Percentiles rank a stretch among this genome's conserved stretches.
phyloP scores from a whole-genome alignment of 2,888 invertebrate genomes.

The Camponotus fellah region DNA sequence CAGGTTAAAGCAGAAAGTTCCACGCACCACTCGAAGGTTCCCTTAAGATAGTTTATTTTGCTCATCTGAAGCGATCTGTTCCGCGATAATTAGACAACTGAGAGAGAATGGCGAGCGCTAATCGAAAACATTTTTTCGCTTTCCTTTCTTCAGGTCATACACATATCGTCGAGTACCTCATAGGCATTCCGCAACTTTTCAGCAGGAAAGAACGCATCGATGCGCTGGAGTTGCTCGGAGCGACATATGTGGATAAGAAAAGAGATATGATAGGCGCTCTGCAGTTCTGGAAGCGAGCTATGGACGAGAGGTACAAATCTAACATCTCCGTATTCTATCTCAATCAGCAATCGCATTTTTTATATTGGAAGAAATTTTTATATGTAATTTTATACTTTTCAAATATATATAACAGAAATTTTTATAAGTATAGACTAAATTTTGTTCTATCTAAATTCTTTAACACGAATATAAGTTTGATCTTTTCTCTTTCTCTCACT shows the following conservation, averaged over 20 bases:
- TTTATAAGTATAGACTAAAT: too few relatives aligned
- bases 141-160: slow-evolving; percentile 90
- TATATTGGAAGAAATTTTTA: slow-evolving; percentile 3
- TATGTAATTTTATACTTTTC: background rate
- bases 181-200: slow-evolving; percentile 89
- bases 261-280: slow-evolving; percentile 97
- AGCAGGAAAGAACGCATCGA: slow-evolving; percentile 94
- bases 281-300: slow-evolving; percentile 95
- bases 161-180: slow-evolving; percentile 97
- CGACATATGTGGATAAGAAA: slow-evolving; percentile 98
- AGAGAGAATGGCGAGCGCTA: slow-evolving; percentile 43
- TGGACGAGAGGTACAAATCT: slow-evolving; percentile 92
- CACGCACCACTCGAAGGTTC: slow-evolving; percentile 66
- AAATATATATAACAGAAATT: background rate
- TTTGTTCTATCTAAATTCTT: background rate
- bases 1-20: slow-evolving; percentile 84
- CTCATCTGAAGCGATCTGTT: slow-evolving; percentile 56
- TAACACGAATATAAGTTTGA: background rate
- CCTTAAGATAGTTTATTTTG: slow-evolving; percentile 62
- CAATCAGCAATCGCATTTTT: background rate
- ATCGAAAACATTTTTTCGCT: slow-evolving; percentile 33
- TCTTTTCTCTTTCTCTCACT: background rate
- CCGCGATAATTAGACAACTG: slow-evolving; percentile 31
- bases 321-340: background rate
- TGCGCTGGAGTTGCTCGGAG: slow-evolving; percentile 96